Percentiles rank a stretch among this genome's conserved stretches.
These are phyloP conservation scores for Hecatera dysodea DNA, from an alignment of 2,888 invertebrate species.

Conservation along the genomic window DNA sequence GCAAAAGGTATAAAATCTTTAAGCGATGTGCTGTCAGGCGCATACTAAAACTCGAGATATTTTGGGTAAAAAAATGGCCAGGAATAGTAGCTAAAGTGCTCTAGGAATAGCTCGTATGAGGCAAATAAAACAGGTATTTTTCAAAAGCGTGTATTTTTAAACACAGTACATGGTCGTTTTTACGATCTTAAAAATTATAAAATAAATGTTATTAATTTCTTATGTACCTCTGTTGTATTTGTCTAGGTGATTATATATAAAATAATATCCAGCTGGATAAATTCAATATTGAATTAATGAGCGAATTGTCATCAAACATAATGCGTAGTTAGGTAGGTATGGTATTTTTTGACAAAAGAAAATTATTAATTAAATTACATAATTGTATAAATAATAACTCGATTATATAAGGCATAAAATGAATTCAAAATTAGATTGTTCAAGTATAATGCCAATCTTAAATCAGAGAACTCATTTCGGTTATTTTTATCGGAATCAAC, in stretches of 20 bases:
- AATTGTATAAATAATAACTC: neutral
- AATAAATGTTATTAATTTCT: neutral
- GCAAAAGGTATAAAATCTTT: constrained; percentile 32
- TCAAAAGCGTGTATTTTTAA: neutral
- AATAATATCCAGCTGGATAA: constrained; percentile 6
- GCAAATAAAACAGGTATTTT: constrained; percentile 11
- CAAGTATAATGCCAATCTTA: neutral
- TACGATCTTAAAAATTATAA: neutral
- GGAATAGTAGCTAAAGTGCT: constrained; percentile 23
- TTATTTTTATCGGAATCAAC: neutral
- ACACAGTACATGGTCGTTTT: neutral
- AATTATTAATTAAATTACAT: neutral
- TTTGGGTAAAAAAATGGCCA: constrained; percentile 18
- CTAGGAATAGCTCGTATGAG: constrained; percentile 5
- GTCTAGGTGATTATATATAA: neutral
- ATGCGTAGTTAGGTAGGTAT: neutral
- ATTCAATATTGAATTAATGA: neutral
- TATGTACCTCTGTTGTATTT: constrained; percentile 13
- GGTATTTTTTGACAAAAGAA: neutral
- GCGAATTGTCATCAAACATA: neutral
- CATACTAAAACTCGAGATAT: constrained; percentile 23
- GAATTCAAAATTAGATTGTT: neutral
- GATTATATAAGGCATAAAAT: neutral
- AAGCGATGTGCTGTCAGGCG: constrained; percentile 39
- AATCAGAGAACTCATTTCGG: neutral